Percentiles rank a stretch among this genome's conserved stretches.
Conservation (phyloP, 30 jellyfish, hydroid and myxozoan genomes). For the Aurelia aurita complex sp. Pacific region DNA sequence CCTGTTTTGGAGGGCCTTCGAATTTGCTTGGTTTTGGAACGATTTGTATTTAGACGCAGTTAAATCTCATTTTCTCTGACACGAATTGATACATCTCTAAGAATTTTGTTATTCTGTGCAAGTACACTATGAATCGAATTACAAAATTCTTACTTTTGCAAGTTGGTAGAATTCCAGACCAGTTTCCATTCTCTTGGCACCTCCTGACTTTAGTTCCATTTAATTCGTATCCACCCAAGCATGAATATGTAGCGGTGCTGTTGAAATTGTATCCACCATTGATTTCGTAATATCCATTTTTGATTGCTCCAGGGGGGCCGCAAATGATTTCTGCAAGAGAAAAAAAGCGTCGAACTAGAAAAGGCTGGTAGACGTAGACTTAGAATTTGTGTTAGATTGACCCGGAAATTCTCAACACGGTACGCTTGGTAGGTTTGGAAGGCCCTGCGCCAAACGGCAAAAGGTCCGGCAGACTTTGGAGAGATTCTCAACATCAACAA, state of each 20-base stretch:
- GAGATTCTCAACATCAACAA: too few species aligned
- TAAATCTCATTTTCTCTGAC: too few species aligned
- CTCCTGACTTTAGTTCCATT: conserved; percentile 57
- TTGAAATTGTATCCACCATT: conserved; percentile 42
- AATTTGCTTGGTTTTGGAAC: too few species aligned
- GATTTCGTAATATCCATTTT: conserved; percentile 55
- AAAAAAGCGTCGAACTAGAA: neutral
- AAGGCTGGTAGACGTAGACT: neutral
- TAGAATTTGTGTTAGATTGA: neutral
- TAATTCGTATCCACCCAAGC: conserved; percentile 77
- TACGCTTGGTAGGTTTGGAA: too few species aligned
- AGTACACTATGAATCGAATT: too few species aligned
- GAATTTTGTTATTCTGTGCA: too few species aligned
- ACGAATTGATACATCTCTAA: too few species aligned
- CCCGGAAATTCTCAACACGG: too few species aligned
- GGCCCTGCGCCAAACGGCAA: too few species aligned
- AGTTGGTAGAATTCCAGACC: conserved; percentile 78
- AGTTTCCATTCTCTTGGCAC: conserved; percentile 67
- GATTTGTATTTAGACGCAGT: too few species aligned
- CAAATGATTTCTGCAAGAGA: conserved; percentile 42
- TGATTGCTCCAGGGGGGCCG: conserved; percentile 73
- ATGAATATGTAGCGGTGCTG: conserved; percentile 65
- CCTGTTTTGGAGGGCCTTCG: too few species aligned
- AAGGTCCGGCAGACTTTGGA: too few species aligned
- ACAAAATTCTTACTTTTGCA: conserved; percentile 61